Percentiles rank a stretch among this genome's conserved stretches.
Evolutionary conservation across 2,113 vertebrate genomes (phyloP).

Genomic region (Tetraodon nigroviridis): DNA sequence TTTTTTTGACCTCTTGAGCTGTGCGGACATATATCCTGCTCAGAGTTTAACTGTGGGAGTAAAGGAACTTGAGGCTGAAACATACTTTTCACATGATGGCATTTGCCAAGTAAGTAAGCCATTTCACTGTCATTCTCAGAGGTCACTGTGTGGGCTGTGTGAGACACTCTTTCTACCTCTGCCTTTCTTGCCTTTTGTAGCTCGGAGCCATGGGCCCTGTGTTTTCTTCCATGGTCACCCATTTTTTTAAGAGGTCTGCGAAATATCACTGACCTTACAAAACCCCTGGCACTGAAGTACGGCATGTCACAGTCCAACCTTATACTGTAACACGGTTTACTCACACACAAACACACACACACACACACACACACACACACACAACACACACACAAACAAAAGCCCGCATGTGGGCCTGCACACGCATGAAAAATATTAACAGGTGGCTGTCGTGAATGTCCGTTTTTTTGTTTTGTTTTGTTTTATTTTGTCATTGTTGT

Average conservation of each 20-base stretch:
- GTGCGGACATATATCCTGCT: constrained; percentile 66
- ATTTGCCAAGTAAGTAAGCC: constrained; percentile 61
- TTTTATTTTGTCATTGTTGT: too few species aligned
- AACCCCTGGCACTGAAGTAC: constrained; percentile 60
- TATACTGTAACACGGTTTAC: constrained; percentile 38
- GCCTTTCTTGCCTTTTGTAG: constrained; percentile 5
- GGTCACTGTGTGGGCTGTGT: constrained; percentile 41
- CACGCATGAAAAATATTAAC: constrained; percentile 9
- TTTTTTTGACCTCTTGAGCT: constrained; percentile 65
- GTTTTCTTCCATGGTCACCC: constrained; percentile 53
- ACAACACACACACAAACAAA: constrained; percentile 26
- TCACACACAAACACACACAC: neutral
- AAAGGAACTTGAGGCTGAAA: constrained; percentile 42
- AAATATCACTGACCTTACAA: constrained; percentile 68
- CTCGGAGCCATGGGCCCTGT: constrained; percentile 5
- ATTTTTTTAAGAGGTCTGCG: constrained; percentile 68
- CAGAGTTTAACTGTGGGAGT: constrained; percentile 34
- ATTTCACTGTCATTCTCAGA: constrained; percentile 54
- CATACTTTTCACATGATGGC: constrained; percentile 55
- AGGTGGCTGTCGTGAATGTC: constrained; percentile 28
- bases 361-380: constrained; percentile 16
- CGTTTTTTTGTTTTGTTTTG: too few species aligned
- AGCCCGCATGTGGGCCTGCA: neutral
- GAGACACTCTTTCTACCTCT: constrained; percentile 7
- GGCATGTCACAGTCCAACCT: constrained; percentile 66